Percentiles rank a stretch among this genome's conserved stretches.
Evolutionary conservation across 2,888 invertebrate species (phyloP).

Genomic region (Carterocephalus palaemon): DNA sequence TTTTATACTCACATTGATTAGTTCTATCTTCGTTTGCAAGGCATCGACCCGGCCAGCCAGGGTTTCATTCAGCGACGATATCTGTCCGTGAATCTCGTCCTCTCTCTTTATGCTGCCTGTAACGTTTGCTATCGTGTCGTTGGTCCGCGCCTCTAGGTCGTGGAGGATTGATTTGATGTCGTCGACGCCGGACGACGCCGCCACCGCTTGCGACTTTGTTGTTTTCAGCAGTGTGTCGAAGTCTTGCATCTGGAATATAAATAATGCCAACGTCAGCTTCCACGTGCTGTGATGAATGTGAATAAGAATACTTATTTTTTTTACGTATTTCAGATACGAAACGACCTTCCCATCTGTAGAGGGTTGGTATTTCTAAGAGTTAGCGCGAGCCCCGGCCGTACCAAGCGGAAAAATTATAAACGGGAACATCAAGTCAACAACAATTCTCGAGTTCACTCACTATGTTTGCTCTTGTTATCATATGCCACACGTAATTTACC

Average conservation of each 20-base stretch:
- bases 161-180: constrained; percentile 56
- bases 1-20: constrained; percentile 57
- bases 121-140: constrained; percentile 63
- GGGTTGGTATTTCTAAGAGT: too few species aligned
- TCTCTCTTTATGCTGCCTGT: constrained; percentile 46
- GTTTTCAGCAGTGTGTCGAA: constrained; percentile 62
- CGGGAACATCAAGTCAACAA: too few species aligned
- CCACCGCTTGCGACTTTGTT: constrained; percentile 61
- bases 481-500: too few species aligned
- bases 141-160: constrained; percentile 55
- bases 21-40: constrained; percentile 55
- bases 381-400: too few species aligned
- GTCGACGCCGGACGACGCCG: constrained; percentile 62
- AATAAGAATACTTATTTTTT: too few species aligned
- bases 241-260: constrained; percentile 72
- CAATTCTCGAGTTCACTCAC: too few species aligned
- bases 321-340: too few species aligned
- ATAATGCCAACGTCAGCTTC: too few species aligned
- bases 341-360: too few species aligned
- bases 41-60: constrained; percentile 51
- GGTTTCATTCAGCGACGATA: constrained; percentile 53
- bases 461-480: too few species aligned
- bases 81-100: constrained; percentile 48
- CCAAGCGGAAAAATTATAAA: too few species aligned
- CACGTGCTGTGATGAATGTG: too few species aligned